Conservation (phyloP, 1,140 invertebrate genomes). For the Grapholita molesta region DNA sequence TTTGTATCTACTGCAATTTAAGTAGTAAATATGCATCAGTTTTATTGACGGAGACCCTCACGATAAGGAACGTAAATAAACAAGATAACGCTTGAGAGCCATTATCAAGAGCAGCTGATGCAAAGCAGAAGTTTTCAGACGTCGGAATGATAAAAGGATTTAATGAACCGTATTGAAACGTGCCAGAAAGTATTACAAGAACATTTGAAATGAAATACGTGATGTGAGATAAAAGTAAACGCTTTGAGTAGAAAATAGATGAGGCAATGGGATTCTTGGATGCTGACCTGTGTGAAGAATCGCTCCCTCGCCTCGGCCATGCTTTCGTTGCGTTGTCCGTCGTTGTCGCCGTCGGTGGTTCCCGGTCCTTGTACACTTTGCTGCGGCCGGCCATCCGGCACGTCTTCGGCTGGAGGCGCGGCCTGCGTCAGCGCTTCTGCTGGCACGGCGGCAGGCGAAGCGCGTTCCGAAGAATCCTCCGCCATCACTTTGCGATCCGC, state of each 20-base stretch:
- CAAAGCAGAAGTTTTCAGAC: constrained; percentile 48
- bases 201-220: constrained; percentile 1
- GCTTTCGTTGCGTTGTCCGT: constrained; percentile 49
- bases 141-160: constrained; percentile 65
- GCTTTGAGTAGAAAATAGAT: not conserved
- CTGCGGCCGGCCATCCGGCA: constrained; percentile 22
- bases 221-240: not conserved
- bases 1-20: constrained; percentile 22
- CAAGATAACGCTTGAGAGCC: constrained; percentile 39
- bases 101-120: constrained; percentile 52
- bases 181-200: constrained; percentile 11
- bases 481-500: constrained; percentile 52
- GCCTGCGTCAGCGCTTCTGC: constrained; percentile 30
- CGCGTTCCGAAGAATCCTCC: constrained; percentile 47
- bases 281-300: constrained; percentile 66
- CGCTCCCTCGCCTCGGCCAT: constrained; percentile 64
- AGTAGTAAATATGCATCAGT: constrained; percentile 38
- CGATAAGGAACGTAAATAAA: constrained; percentile 46
- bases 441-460: constrained; percentile 35
- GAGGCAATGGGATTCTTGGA: not conserved
- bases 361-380: constrained; percentile 28
- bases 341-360: constrained; percentile 34
- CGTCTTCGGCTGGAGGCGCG: constrained; percentile 27
- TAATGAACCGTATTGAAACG: not conserved
- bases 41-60: constrained; percentile 42